Conservation (phyloP, 2,113 vertebrate species). For the Philantomba maxwellii region DNA sequence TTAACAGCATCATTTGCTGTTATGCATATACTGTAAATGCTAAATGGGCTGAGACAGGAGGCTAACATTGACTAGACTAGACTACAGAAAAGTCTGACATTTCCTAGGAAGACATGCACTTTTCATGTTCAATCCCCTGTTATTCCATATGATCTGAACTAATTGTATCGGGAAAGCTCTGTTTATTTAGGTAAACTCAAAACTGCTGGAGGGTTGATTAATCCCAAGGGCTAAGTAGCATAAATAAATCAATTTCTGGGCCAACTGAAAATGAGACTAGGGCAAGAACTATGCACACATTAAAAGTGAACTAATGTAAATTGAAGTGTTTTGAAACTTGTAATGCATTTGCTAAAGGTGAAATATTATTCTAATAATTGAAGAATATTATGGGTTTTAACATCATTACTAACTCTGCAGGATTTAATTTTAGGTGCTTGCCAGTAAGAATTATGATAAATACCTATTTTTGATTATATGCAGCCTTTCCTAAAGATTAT, state of each 20-base stretch:
- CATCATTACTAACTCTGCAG: constrained; percentile 46
- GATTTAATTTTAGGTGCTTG: constrained; percentile 50
- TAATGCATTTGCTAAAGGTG: constrained; percentile 38
- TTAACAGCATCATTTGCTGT: neutral
- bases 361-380: constrained; percentile 48
- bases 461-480: neutral
- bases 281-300: constrained; percentile 33
- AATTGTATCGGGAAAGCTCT: constrained; percentile 3
- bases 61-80: neutral
- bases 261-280: constrained; percentile 17
- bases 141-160: neutral
- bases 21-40: neutral
- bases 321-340: constrained; percentile 54
- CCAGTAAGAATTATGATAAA: constrained; percentile 42
- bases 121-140: constrained; percentile 2
- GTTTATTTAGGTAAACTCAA: constrained; percentile 48
- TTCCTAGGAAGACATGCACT: neutral
- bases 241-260: constrained; percentile 39
- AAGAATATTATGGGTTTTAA: constrained; percentile 44
- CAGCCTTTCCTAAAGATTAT: neutral
- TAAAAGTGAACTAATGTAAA: constrained; percentile 61
- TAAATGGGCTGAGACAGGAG: neutral
- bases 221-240: constrained; percentile 12
- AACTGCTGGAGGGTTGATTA: constrained; percentile 21
- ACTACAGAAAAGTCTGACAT: neutral